Evolutionary conservation across 2,888 invertebrate genomes (phyloP).

Genomic region (Philaethria dido): DNA sequence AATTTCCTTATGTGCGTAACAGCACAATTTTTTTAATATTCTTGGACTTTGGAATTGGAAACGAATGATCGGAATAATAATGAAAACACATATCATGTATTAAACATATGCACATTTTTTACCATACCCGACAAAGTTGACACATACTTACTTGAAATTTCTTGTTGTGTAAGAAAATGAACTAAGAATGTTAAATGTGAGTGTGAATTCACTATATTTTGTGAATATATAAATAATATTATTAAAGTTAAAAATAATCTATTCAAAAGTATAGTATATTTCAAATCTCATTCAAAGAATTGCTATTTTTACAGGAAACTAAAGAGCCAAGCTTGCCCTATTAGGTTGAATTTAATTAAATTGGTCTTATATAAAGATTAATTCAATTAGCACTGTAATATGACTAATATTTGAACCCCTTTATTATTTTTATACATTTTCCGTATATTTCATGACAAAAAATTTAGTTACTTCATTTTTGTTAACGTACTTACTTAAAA

Average conservation of each 20-base stretch:
- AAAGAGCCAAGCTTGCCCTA: no score
- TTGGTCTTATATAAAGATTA: not conserved
- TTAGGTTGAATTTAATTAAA: not conserved
- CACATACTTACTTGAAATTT: not conserved
- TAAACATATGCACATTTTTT: constrained; percentile 6
- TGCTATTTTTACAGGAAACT: not conserved
- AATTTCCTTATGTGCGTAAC: not conserved
- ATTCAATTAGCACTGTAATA: not conserved
- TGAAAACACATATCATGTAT: constrained; percentile 5
- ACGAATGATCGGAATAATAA: constrained; percentile 20
- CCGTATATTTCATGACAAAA: no score
- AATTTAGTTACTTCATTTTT: no score
- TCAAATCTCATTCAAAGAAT: no score
- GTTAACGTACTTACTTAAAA: no score
- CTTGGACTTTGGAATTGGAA: constrained; percentile 2
- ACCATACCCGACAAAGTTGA: not conserved
- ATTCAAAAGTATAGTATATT: no score
- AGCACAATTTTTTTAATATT: constrained; percentile 6
- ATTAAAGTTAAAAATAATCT: no score
- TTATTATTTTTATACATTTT: not conserved
- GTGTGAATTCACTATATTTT: not conserved
- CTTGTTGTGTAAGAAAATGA: not conserved
- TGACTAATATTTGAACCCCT: not conserved
- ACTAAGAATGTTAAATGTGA: not conserved
- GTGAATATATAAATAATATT: not conserved